phyloP scores from a whole-genome alignment of 2,113 vertebrate species.

The Scolopax mira region DNA sequence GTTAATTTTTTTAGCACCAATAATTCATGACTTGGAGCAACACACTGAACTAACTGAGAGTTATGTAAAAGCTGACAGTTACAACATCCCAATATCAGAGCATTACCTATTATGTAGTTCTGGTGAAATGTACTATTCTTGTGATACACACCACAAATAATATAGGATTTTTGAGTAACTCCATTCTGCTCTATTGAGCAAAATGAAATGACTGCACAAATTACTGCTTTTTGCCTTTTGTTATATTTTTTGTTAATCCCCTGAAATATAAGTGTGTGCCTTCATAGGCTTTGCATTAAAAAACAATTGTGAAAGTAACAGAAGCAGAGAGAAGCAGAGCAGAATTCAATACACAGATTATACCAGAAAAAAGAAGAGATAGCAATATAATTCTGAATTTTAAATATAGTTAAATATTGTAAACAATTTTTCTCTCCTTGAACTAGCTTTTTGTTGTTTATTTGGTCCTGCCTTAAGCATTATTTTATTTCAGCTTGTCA shows the following conservation, averaged over 20 bases:
- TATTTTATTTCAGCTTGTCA: neutral
- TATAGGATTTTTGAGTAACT: neutral
- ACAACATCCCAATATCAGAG: neutral
- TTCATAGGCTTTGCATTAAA: conserved; percentile 9
- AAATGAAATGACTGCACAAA: neutral
- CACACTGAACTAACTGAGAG: rapidly evolving
- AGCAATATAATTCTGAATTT: neutral
- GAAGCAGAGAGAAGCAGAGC: neutral
- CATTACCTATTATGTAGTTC: neutral
- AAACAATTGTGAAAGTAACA: neutral
- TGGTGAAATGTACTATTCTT: neutral
- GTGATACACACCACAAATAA: neutral
- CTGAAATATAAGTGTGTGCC: neutral
- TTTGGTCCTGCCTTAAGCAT: neutral
- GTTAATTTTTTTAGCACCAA: neutral
- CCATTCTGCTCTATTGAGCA: neutral
- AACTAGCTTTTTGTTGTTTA: neutral
- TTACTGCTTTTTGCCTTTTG: conserved; percentile 8
- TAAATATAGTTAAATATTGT: neutral
- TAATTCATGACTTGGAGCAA: neutral
- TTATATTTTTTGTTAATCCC: conserved; percentile 9
- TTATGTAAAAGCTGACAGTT: neutral
- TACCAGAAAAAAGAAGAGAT: neutral
- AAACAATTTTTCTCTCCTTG: neutral
- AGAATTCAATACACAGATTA: neutral